phyloP scores from a whole-genome alignment of 2,888 invertebrate genomes.

The Cantharis rufa region DNA sequence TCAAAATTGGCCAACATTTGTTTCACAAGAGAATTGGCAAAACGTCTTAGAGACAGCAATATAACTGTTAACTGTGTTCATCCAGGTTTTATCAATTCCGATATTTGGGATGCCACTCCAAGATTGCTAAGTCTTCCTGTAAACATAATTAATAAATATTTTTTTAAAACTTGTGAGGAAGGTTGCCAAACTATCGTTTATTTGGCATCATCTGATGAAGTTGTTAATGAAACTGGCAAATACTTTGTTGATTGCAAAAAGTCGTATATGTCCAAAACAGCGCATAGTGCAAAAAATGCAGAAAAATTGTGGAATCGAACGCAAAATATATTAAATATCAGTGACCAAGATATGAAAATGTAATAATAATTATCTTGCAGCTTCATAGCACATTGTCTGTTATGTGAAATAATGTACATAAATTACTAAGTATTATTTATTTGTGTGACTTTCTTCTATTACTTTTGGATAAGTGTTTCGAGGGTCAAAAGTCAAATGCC shows the following conservation, averaged over 20 bases:
- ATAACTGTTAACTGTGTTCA: constrained; percentile 52
- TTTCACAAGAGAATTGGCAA: constrained; percentile 49
- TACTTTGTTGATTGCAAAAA: constrained; percentile 82
- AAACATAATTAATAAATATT: constrained; percentile 65
- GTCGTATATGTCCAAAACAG: constrained; percentile 62
- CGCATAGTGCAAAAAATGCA: constrained; percentile 70
- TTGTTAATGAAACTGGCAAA: constrained; percentile 72
- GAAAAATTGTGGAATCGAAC: constrained; percentile 86
- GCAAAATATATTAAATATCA: constrained; percentile 72
- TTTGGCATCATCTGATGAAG: constrained; percentile 74
- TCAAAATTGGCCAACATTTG: constrained; percentile 66
- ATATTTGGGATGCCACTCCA: constrained; percentile 73
- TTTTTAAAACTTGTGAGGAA: constrained; percentile 72
- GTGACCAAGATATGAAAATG: constrained; percentile 72
- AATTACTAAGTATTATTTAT: neutral
- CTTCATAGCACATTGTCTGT: neutral
- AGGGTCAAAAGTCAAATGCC: too few species aligned
- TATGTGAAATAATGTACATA: neutral
- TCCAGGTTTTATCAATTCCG: constrained; percentile 49
- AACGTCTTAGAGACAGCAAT: constrained; percentile 43
- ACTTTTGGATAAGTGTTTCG: too few species aligned
- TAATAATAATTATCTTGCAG: constrained; percentile 56
- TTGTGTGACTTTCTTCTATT: neutral
- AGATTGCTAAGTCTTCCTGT: constrained; percentile 73
- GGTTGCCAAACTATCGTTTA: constrained; percentile 82